These are phyloP conservation scores for Enoplosus armatus DNA, from an alignment of 2,797 vertebrate species.

Conservation along the genomic window DNA sequence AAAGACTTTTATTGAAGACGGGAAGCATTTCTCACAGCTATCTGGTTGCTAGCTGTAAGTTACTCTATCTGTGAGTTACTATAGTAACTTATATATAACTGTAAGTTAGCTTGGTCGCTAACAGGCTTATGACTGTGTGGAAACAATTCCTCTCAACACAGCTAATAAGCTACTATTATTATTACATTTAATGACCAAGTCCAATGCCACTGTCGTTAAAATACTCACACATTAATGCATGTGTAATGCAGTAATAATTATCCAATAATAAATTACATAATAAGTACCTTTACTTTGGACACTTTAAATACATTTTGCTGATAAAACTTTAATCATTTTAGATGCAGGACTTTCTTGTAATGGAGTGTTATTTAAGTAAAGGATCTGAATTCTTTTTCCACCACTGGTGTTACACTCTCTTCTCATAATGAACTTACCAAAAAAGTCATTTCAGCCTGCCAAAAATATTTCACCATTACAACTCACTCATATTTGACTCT, in stretches of 20 bases:
- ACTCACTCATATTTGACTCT: slow-evolving; percentile 1
- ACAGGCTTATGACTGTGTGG: too few relatives aligned
- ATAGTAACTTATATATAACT: too few relatives aligned
- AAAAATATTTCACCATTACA: slow-evolving; percentile 31
- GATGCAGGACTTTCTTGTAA: too few relatives aligned
- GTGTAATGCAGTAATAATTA: neutral
- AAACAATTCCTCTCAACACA: too few relatives aligned
- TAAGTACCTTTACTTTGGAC: neutral
- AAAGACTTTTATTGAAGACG: too few relatives aligned
- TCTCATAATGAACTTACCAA: slow-evolving; percentile 7
- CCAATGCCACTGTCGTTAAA: too few relatives aligned
- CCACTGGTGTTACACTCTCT: neutral
- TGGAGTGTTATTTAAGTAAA: neutral
- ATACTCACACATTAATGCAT: neutral
- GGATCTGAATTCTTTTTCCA: neutral
- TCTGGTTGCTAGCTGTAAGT: too few relatives aligned
- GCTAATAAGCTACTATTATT: too few relatives aligned
- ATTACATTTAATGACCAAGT: too few relatives aligned
- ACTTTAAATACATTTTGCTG: neutral
- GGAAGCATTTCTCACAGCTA: too few relatives aligned
- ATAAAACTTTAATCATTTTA: neutral
- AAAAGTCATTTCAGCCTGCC: neutral
- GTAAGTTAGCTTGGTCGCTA: too few relatives aligned
- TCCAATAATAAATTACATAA: neutral
- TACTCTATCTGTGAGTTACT: too few relatives aligned